Conservation (phyloP, 2,113 vertebrate species). For the Catharus bicknelli region DNA sequence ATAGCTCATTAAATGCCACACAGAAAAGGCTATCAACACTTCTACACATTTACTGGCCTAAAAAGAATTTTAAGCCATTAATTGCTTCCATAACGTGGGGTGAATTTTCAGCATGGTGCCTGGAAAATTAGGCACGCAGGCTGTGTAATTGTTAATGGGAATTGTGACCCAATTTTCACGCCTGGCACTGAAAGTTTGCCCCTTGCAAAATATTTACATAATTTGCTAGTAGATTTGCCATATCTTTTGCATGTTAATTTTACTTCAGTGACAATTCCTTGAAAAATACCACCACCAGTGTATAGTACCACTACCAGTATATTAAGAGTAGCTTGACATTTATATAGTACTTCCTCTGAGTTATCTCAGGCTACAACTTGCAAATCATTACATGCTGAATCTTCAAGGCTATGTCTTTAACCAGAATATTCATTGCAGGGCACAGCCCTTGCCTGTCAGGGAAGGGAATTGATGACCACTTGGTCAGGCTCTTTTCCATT, state of each 20-base stretch:
- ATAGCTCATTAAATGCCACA: slow-evolving; percentile 63
- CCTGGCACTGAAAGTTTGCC: slow-evolving; percentile 69
- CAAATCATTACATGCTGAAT: slow-evolving; percentile 30
- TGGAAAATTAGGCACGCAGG: slow-evolving; percentile 70
- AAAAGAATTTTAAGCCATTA: slow-evolving; percentile 71
- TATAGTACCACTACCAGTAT: slow-evolving; percentile 6
- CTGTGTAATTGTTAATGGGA: slow-evolving; percentile 71
- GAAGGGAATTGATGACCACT: slow-evolving; percentile 21
- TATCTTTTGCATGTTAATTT: slow-evolving; percentile 70
- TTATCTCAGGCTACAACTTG: slow-evolving; percentile 49
- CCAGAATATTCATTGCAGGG: background rate
- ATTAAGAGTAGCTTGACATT: slow-evolving; percentile 56
- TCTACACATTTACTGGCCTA: slow-evolving; percentile 63
- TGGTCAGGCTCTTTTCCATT: background rate
- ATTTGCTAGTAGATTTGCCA: slow-evolving; percentile 67
- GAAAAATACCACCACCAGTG: slow-evolving; percentile 32
- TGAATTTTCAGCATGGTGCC: slow-evolving; percentile 70
- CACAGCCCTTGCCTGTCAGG: background rate
- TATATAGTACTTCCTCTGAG: slow-evolving; percentile 44
- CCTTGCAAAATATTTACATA: slow-evolving; percentile 74
- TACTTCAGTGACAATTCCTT: slow-evolving; percentile 52
- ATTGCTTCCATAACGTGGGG: slow-evolving; percentile 68
- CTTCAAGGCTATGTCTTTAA: background rate
- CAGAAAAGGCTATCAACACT: slow-evolving; percentile 68
- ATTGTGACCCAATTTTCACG: slow-evolving; percentile 72